Evolutionary conservation across 2,797 vertebrate species (phyloP).

Genomic region (Sebastiscus tertius): DNA sequence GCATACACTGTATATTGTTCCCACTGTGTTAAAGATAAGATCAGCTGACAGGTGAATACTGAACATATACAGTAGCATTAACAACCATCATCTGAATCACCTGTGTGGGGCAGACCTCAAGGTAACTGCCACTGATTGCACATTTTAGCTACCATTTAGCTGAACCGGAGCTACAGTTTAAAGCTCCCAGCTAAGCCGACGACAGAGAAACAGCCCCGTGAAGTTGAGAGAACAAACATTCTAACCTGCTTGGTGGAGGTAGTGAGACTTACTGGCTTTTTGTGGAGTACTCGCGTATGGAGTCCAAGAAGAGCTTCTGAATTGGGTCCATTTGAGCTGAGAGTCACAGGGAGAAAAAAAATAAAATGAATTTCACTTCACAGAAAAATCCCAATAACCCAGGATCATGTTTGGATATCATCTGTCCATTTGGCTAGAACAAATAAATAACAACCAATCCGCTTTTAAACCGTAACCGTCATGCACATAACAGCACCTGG

Average conservation of each 20-base stretch:
- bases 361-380: background rate
- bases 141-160: too few species aligned
- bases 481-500: constrained; percentile 54
- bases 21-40: too few species aligned
- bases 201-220: background rate
- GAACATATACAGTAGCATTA: too few species aligned
- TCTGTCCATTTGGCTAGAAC: background rate
- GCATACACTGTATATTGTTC: too few species aligned
- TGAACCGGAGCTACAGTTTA: too few species aligned
- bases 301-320: constrained; percentile 94
- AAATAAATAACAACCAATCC: background rate
- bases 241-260: fast-evolving
- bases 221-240: background rate
- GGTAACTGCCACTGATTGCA: too few species aligned
- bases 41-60: too few species aligned
- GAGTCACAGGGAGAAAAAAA: constrained; percentile 29
- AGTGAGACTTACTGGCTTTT: constrained; percentile 87
- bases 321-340: constrained; percentile 89
- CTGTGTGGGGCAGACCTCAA: fast-evolving
- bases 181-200: fast-evolving
- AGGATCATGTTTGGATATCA: constrained; percentile 5
- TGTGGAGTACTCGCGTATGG: constrained; percentile 88
- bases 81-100: fast-evolving
- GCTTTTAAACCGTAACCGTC: constrained; percentile 35
- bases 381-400: background rate